Conservation (phyloP, 2,113 vertebrate genomes). For the Atlantisia rogersi region DNA sequence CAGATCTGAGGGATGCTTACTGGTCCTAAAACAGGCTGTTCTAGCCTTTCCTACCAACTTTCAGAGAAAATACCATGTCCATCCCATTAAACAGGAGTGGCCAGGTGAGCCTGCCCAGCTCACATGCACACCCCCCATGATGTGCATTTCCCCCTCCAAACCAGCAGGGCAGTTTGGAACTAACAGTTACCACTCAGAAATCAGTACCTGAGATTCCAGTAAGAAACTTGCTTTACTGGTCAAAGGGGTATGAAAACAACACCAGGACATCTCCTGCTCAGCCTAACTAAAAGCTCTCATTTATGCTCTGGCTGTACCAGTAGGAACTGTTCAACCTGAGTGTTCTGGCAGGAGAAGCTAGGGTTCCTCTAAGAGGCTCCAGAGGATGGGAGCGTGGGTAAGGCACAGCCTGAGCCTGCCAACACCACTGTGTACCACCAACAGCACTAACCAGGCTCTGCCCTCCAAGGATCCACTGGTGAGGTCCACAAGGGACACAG, state of each 20-base stretch:
- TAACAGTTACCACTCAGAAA: not conserved
- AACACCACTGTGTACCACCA: accelerated
- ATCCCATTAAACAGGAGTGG: not conserved
- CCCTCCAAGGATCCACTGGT: not conserved
- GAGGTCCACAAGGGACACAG: not conserved
- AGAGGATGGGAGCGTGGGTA: accelerated
- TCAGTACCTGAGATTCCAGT: not conserved
- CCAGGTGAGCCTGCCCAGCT: not conserved
- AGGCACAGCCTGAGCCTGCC: not conserved
- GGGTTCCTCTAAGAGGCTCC: not conserved
- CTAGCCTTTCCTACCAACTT: not conserved
- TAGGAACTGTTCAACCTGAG: not conserved
- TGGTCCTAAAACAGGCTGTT: not conserved
- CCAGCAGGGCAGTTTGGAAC: not conserved
- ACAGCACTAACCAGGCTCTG: not conserved
- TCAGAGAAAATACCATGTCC: not conserved
- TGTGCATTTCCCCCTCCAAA: not conserved
- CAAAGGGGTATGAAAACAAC: not conserved
- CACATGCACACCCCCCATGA: accelerated
- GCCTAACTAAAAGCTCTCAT: not conserved
- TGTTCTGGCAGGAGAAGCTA: not conserved
- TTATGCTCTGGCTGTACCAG: no score
- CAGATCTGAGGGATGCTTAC: not conserved
- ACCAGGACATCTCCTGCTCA: not conserved
- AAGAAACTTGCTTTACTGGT: not conserved